phyloP scores from a whole-genome alignment of 2,888 invertebrate genomes.

The Aproaerema taeniolella region DNA sequence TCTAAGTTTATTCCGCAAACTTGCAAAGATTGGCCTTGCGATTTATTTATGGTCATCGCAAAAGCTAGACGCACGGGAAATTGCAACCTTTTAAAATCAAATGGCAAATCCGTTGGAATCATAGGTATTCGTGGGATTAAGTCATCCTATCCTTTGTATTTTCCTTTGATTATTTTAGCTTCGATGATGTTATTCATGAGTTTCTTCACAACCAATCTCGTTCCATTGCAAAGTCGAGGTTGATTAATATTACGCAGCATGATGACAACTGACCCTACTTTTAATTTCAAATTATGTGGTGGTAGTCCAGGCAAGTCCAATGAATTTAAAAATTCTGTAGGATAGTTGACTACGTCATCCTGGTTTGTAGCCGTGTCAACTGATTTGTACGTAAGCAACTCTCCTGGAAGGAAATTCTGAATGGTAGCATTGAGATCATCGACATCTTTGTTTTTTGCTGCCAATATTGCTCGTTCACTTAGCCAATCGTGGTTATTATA shows the following conservation, averaged over 20 bases:
- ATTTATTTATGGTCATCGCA: constrained; percentile 23
- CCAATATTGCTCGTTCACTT: constrained; percentile 29
- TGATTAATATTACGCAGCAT: constrained; percentile 23
- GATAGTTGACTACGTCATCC: constrained; percentile 28
- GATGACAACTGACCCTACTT: constrained; percentile 24
- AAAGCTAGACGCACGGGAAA: constrained; percentile 21
- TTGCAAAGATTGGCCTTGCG: constrained; percentile 16
- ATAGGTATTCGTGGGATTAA: constrained; percentile 19
- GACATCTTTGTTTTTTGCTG: constrained; percentile 28
- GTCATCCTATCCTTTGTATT: constrained; percentile 14
- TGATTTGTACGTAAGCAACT: constrained; percentile 30
- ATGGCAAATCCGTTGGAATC: constrained; percentile 19
- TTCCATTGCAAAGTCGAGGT: constrained; percentile 20
- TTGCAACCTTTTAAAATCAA: constrained; percentile 20
- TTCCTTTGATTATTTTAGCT: constrained; percentile 16
- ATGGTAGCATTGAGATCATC: constrained; percentile 20
- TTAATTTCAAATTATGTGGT: constrained; percentile 30
- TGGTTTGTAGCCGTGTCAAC: constrained; percentile 18
- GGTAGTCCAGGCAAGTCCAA: constrained; percentile 29
- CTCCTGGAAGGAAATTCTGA: constrained; percentile 25
- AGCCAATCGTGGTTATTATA: constrained; percentile 27
- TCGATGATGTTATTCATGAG: constrained; percentile 19
- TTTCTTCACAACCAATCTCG: constrained; percentile 20
- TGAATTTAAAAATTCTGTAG: constrained; percentile 33
- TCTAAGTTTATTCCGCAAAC: constrained; percentile 19